A percentile compares a stretch with the other conserved stretches of the same genome.
Conservation (phyloP, 1,140 invertebrate genomes). For the Aphelinus certus region DNA sequence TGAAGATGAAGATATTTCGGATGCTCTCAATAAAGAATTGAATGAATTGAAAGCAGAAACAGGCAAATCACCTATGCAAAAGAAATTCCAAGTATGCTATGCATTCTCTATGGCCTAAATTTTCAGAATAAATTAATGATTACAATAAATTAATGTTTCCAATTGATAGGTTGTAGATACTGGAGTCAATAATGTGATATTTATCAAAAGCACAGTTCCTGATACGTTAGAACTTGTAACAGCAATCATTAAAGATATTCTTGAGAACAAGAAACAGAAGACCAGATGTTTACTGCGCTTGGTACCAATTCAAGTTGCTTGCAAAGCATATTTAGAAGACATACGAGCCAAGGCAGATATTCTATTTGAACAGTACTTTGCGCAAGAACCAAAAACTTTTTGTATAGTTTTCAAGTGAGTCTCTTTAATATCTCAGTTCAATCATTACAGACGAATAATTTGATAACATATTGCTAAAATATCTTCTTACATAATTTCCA, state of each 20-base stretch:
- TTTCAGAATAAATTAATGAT: conserved; percentile 13
- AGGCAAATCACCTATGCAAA: conserved; percentile 50
- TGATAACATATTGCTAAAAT: background rate
- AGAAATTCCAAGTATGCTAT: conserved; percentile 54
- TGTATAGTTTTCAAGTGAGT: conserved; percentile 79
- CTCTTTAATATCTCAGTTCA: conserved; percentile 18
- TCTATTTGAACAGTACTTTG: conserved; percentile 80
- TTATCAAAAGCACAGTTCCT: conserved; percentile 80
- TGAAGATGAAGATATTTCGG: conserved; percentile 72
- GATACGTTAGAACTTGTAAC: conserved; percentile 77
- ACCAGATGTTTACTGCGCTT: conserved; percentile 80
- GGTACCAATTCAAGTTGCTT: conserved; percentile 82
- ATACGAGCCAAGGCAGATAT: conserved; percentile 74
- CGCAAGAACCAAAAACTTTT: conserved; percentile 77
- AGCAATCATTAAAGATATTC: conserved; percentile 79
- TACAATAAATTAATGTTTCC: conserved; percentile 20
- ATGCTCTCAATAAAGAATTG: conserved; percentile 74
- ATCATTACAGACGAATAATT: background rate
- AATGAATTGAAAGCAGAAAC: conserved; percentile 69
- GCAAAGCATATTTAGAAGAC: conserved; percentile 79
- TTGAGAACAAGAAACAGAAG: conserved; percentile 73
- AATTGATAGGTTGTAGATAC: conserved; percentile 74
- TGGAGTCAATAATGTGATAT: conserved; percentile 83
- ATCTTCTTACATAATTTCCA: conserved; percentile 47
- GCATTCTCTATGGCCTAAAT: background rate